These are phyloP conservation scores for Rhopilema esculentum DNA, from an alignment of 30 jellyfish, hydroid and myxozoan genomes.

Conservation along the genomic window DNA sequence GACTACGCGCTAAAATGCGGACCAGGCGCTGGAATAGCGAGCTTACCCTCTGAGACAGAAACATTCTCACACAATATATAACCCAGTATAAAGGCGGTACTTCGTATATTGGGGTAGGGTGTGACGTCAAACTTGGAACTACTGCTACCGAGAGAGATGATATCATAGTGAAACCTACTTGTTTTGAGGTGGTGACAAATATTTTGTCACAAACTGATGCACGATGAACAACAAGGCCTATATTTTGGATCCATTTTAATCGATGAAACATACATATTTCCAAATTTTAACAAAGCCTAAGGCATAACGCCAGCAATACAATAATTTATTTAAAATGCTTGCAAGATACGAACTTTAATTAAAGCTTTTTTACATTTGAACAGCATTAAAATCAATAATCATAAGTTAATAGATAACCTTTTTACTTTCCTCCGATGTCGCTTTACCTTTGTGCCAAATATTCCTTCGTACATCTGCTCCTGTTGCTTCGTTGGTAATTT, in stretches of 20 bases:
- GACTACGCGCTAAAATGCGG: too few relatives aligned
- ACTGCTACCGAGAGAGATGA: too few relatives aligned
- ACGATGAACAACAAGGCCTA: not conserved
- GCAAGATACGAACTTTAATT: not conserved
- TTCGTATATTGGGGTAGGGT: too few relatives aligned
- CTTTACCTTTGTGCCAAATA: conserved; percentile 8
- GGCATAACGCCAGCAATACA: not conserved
- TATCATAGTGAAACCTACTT: too few relatives aligned
- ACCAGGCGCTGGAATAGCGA: too few relatives aligned
- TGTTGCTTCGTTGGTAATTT: not conserved
- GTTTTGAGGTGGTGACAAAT: too few relatives aligned
- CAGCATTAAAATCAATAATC: not conserved
- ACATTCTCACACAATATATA: too few relatives aligned
- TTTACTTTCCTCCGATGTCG: conserved; percentile 6
- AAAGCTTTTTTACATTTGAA: not conserved
- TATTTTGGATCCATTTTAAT: not conserved
- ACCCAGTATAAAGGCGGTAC: too few relatives aligned
- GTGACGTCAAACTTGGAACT: too few relatives aligned
- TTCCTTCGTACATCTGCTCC: not conserved
- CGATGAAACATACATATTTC: not conserved
- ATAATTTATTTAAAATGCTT: not conserved
- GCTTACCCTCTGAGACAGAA: too few relatives aligned
- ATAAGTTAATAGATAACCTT: not conserved
- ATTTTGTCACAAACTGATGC: too few relatives aligned
- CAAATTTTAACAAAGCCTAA: not conserved